Base-by-base conservation (phyloP, 2,797 vertebrate species). In the Myripristis jacobus region DNA sequence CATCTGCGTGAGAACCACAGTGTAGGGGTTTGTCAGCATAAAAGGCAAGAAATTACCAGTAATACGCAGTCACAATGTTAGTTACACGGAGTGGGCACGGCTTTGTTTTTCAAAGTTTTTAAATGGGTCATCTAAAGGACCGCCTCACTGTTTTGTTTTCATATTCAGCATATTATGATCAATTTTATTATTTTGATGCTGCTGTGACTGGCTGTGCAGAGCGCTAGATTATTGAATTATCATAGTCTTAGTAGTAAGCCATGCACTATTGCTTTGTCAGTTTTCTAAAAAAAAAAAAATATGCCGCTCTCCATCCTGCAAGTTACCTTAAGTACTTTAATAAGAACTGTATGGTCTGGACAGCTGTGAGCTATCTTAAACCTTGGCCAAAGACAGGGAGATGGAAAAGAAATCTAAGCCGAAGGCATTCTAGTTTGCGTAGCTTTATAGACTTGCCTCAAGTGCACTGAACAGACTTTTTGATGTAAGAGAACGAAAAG, bases 1-100 rank as follows among this genome's bases (percentile, higher is more conserved):
- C 71, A 72, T 44, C 84, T 70, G 85, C 67, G 80, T 70, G 79
- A 88, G 88, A 85, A 87, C 80, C 53, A 77, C 83, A 73, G 83
- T 80, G 87, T 84, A 86, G 90, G 88, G 90, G 89, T 89, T 80
- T 79, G 77, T 83, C 73, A 80, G 85, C 75, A 82, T 83, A 51
- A 88, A 88, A 86, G 61, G 47, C 31, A 73, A 46, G 2, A 73
- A 62, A 81, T 60, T 77, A 65, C 80, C 72, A 73, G 13, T 61
- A 58, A 81, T 67, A 41, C 56, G 70, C 44, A 72, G 75, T 81
- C 56, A 80, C 70, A 71, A 63, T 75, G 83, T 77, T 48, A 68
- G 44, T 78, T 61, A 41, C 3, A 8, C 68, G 44, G 24, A 55
- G 47, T 50, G 27, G 16, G 29, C 27, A 12, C 54, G 46, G 29